Conservation (phyloP, 2,113 vertebrate genomes). For the Seriola dumerili region DNA sequence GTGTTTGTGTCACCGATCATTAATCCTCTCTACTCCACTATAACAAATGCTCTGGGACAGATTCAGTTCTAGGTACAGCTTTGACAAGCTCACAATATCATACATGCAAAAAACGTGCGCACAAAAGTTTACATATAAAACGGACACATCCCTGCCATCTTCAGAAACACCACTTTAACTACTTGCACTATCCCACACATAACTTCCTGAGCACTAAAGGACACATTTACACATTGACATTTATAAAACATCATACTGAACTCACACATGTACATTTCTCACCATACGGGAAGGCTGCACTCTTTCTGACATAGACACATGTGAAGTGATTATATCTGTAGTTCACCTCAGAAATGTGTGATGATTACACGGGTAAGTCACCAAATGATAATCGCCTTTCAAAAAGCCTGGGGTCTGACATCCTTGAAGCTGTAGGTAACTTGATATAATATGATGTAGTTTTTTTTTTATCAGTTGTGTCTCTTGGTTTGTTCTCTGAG, state of each 20-base stretch:
- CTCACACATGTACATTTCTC: not conserved
- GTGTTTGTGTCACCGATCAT: conserved; percentile 76
- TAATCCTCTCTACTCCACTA: conserved; percentile 60
- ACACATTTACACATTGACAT: not conserved
- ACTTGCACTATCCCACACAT: not conserved
- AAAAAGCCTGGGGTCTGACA: not conserved
- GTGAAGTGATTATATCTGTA: not conserved
- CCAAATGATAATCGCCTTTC: not conserved
- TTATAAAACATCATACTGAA: not conserved
- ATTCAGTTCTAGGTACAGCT: conserved; percentile 44
- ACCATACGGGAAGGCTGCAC: not conserved
- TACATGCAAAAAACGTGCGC: not conserved
- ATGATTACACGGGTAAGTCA: not conserved
- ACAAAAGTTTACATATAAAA: conserved; percentile 1
- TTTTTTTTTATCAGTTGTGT: not conserved
- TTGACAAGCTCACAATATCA: conserved; percentile 24
- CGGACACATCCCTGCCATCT: not conserved
- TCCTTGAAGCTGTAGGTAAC: not conserved
- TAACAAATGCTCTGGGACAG: conserved; percentile 63
- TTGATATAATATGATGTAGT: not conserved
- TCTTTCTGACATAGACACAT: not conserved
- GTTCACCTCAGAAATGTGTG: not conserved
- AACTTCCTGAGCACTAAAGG: not conserved
- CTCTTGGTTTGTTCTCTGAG: not conserved
- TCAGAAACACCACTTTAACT: not conserved